Evolutionary conservation across 2,797 vertebrate genomes (phyloP).

Genomic region (Eidolon dupreanum): DNA sequence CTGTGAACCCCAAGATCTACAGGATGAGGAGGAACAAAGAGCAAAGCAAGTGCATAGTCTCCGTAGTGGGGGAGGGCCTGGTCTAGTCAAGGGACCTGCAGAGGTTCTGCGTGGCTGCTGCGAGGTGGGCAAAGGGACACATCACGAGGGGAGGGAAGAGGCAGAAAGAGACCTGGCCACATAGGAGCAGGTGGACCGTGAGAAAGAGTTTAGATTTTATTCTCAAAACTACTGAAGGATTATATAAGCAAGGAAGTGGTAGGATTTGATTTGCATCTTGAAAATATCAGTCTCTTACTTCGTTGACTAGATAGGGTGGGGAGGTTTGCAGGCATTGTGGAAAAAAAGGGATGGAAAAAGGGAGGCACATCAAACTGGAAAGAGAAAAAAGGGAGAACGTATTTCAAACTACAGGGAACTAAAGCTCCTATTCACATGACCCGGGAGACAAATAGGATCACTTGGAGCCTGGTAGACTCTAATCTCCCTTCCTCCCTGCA

Average conservation of each 20-base stretch:
- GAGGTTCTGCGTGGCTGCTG: rapidly evolving
- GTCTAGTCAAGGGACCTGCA: neutral
- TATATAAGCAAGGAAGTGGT: neutral
- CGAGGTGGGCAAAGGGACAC: rapidly evolving
- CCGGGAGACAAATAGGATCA: neutral
- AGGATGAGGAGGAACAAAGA: neutral
- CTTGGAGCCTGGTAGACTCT: neutral
- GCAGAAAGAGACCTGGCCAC: neutral
- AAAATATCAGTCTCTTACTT: neutral
- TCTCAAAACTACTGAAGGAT: neutral
- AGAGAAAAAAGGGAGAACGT: neutral
- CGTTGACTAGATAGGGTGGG: neutral
- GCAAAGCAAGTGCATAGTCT: neutral
- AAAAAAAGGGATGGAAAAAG: neutral
- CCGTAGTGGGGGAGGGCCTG: neutral
- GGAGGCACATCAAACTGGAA: neutral
- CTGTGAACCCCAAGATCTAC: neutral
- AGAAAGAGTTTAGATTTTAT: neutral
- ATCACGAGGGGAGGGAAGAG: neutral
- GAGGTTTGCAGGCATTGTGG: neutral
- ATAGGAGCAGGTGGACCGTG: rapidly evolving
- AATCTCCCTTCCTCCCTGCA: slow-evolving; percentile 55
- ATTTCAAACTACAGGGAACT: neutral
- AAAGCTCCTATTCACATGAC: neutral
- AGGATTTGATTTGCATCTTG: neutral